Conservation (phyloP, 2,113 vertebrate genomes). For the Spilogale gracilis region DNA sequence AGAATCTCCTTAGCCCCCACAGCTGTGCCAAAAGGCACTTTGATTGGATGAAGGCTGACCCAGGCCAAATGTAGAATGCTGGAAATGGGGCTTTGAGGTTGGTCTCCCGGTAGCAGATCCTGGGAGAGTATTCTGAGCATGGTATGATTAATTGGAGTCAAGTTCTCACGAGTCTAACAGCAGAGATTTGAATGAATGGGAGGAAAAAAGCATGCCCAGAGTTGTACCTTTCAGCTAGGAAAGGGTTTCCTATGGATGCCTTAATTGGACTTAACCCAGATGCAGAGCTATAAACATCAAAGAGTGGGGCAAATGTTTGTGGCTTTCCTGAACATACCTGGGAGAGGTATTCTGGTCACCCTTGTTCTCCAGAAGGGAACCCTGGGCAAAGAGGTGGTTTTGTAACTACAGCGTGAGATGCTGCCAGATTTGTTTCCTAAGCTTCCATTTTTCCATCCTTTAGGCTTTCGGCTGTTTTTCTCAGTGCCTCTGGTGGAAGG, state of each 20-base stretch:
- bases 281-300: constrained; percentile 66
- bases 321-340: constrained; percentile 53
- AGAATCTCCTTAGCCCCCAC: constrained; percentile 12
- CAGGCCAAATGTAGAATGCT: constrained; percentile 31
- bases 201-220: background rate
- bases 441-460: background rate
- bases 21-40: constrained; percentile 51
- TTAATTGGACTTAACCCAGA: constrained; percentile 44
- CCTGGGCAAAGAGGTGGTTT: constrained; percentile 33
- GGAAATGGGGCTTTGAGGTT: constrained; percentile 14
- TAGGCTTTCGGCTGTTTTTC: background rate
- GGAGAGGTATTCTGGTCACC: background rate
- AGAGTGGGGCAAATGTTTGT: constrained; percentile 39
- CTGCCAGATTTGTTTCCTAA: constrained; percentile 12
- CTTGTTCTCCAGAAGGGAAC: background rate
- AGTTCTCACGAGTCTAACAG: background rate
- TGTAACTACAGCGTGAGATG: background rate
- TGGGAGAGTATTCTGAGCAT: constrained; percentile 51
- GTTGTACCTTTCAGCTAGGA: background rate
- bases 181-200: constrained; percentile 5
- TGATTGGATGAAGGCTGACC: constrained; percentile 38
- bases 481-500: background rate
- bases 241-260: background rate
- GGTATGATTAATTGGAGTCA: background rate
- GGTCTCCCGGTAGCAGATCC: constrained; percentile 44